Evolutionary conservation across 1,140 invertebrate species (phyloP), one percentile per base, ranked within the genome.

Genomic region (Watersipora subatra): DNA sequence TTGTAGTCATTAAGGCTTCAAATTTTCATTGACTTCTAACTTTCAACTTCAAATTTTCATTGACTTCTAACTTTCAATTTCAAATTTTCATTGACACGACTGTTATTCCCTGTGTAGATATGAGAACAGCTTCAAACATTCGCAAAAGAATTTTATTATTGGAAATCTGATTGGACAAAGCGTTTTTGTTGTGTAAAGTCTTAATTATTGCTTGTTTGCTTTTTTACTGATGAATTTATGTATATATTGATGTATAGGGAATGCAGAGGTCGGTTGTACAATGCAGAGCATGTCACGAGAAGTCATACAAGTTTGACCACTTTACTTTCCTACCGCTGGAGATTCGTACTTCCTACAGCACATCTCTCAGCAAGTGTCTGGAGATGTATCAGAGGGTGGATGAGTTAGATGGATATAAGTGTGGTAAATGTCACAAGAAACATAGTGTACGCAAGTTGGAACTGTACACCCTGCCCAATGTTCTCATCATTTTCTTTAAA

Each of bases 271-370:
- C 90, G 1, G 90, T 87, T 0, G 86, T 95, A 0, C 85, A 82
- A 26, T 96, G 93, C 76, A 79, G 82, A 1, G 82, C 81, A 7
- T 96, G 92, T 78, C 73, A 81, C 30, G 86, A 89, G 70, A 84
- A 84, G 69, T 93, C 90, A 19, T 85, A 87, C 29, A 93, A 88
- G 0, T 95, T 92, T 75, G 91, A 96, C 75, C 87, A 88, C 17
- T 94, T 94, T 78, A 91, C 89, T 69, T 90, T 88, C 78, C 82
- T 94, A 24, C 90, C 89, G n/a, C 80, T 93, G 58, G 91, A 91
- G 46, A 83, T 94, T 68, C 87, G 89, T 1, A 87, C 91, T 78
- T 81, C 34, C 7, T n/a, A n/a, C 34, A 7, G 34, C 7, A 24
- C 29, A 2, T 22, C 7, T 20, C 34, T 64, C 2, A 17, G 17